Percentiles rank a stretch among this genome's conserved stretches.
Conservation (phyloP, 1,140 invertebrate genomes). For the Dendrolimus kikuchii region DNA sequence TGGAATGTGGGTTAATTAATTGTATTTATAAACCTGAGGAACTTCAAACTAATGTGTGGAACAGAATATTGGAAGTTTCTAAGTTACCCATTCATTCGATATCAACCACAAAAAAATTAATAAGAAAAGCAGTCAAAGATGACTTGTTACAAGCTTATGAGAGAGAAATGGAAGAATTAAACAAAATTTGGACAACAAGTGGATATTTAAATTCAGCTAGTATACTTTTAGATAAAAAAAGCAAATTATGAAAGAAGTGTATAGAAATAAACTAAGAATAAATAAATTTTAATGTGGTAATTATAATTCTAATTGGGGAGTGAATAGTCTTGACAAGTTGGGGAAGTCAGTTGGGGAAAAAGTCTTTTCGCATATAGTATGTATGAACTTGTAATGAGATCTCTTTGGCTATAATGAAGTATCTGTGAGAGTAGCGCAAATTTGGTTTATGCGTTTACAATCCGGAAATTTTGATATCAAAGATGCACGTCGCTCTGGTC, state of each 20-base stretch:
- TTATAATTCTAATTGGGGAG: too few species aligned
- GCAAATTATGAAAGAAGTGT: conserved; percentile 4
- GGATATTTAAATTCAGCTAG: neutral
- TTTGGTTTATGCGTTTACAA: too few species aligned
- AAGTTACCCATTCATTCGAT: conserved; percentile 53
- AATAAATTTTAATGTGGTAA: too few species aligned
- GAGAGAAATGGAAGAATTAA: conserved; percentile 37
- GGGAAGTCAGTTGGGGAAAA: too few species aligned
- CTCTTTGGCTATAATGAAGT: too few species aligned
- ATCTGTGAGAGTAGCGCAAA: too few species aligned
- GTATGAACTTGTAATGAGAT: too few species aligned
- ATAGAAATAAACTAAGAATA: neutral
- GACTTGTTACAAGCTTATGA: conserved; percentile 37
- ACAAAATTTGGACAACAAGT: conserved; percentile 15
- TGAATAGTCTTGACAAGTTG: too few species aligned
- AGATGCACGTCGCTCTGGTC: too few species aligned
- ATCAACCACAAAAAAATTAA: conserved; percentile 36
- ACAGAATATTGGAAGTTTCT: conserved; percentile 67
- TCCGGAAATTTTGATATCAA: too few species aligned
- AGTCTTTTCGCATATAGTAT: too few species aligned
- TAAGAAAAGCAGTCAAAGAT: conserved; percentile 28
- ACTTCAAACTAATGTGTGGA: conserved; percentile 75
- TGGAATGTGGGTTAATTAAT: conserved; percentile 80
- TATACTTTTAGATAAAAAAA: conserved; percentile 4
- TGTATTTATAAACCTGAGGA: conserved; percentile 75